Base-by-base conservation (phyloP, 2,113 vertebrate species). In the Megalops atlanticus region DNA sequence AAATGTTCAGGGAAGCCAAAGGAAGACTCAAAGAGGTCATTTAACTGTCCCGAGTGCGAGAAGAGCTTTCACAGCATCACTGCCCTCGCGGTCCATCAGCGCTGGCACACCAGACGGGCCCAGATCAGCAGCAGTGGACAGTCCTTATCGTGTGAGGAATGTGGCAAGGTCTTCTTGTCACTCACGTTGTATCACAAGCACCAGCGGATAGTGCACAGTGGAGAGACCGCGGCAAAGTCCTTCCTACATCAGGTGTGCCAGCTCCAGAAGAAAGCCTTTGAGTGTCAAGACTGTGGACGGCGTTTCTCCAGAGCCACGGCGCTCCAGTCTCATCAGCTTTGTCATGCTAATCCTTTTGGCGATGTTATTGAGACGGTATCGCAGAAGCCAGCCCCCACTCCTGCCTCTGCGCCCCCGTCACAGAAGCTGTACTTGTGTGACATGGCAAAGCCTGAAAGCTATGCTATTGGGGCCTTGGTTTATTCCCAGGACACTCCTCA, bases 261-360 rank as follows among this genome's bases (percentile, higher is more conserved):
- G 83, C 88, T 95, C 3, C 91, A 95, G 87, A 95, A 94, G 77
- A 95, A 94, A 74, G 85, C 92, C 0, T 94, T 94, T 86, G 91
- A 93, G 87, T 95, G 94, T 90, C 89, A 87, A 72, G 86, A 91
- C 4, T 95, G 94, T 69, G 93, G 92, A 3, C 88, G 92, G 0
- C 92, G 90, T 74, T 95, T 95, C 82, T 94, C 94, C 33, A 86
- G 94, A 74, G 89, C 90, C 21, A 94, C 94, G 0, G 94, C 94
- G 0, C 89, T 95, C 58, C 91, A 94, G n/a, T 91, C 94, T 1
- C 94, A 95, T 85, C 85, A 90, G 85, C 91, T 94, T 39, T 91
- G 91, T 82, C 94, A 94, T 73, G 91, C 90, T 0, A 88, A 90
- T 72, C 85, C 83, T 43, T 94, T 90, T 52, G 74, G 18, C 52